Conservation (phyloP, 2,113 vertebrate genomes). For the Saguinus imperator region DNA sequence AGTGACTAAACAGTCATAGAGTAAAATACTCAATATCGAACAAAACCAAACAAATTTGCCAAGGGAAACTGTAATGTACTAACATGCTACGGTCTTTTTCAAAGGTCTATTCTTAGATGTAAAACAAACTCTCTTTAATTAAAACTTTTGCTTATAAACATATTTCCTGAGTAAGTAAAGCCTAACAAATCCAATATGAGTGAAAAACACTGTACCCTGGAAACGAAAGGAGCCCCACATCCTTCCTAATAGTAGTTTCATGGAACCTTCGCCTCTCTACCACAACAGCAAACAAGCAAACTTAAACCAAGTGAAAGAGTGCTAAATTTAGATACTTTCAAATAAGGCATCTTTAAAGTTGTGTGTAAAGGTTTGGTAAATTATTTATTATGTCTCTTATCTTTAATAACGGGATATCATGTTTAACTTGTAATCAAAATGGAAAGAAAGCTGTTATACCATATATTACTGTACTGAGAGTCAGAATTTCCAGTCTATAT, state of each 20-base stretch:
- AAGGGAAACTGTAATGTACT: conserved; percentile 29
- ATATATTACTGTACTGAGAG: conserved; percentile 73
- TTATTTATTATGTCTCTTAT: conserved; percentile 88
- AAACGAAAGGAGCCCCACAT: conserved; percentile 74
- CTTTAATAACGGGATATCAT: conserved; percentile 83
- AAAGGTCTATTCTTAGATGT: conserved; percentile 67
- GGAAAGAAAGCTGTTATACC: conserved; percentile 70
- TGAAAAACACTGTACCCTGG: conserved; percentile 71
- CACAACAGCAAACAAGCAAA: conserved; percentile 79
- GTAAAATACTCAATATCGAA: background rate
- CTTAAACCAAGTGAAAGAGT: conserved; percentile 79
- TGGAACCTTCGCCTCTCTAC: conserved; percentile 75
- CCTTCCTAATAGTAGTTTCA: conserved; percentile 78
- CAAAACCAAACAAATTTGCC: conserved; percentile 51
- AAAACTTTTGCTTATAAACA: conserved; percentile 77
- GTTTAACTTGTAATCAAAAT: conserved; percentile 78
- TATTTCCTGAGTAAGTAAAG: conserved; percentile 76
- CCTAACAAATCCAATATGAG: conserved; percentile 79
- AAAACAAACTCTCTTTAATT: conserved; percentile 73
- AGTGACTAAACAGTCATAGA: background rate
- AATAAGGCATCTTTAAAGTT: conserved; percentile 87
- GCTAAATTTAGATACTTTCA: conserved; percentile 88
- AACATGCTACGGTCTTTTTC: conserved; percentile 45
- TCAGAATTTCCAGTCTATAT: conserved; percentile 81
- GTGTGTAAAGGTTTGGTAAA: conserved; percentile 85